Percentiles rank a stretch among this genome's conserved stretches.
Evolutionary conservation across 2,888 invertebrate genomes (phyloP).

Genomic region (Cheilosia scutellata): DNA sequence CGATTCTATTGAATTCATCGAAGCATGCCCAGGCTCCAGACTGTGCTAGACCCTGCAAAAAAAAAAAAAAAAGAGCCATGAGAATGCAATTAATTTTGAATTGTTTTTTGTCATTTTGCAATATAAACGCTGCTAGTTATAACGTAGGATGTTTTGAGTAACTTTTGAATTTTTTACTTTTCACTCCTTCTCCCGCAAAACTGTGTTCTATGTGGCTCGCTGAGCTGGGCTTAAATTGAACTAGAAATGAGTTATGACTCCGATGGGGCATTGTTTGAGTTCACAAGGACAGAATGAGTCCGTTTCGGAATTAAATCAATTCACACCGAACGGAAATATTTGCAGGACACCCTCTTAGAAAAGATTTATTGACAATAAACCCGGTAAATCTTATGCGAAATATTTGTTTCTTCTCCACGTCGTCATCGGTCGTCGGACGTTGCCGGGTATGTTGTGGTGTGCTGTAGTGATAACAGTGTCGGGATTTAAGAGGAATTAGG

Average conservation of each 20-base stretch:
- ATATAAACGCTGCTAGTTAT: not conserved
- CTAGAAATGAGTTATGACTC: slow-evolving; percentile 39
- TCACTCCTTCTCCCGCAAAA: too few species aligned
- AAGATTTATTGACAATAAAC: slow-evolving; percentile 64
- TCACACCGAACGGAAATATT: slow-evolving; percentile 7
- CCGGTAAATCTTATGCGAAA: slow-evolving; percentile 54
- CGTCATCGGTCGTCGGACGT: too few species aligned
- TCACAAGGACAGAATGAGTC: not conserved
- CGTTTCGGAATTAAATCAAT: slow-evolving; percentile 40
- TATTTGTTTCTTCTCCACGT: slow-evolving; percentile 32
- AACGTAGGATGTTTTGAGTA: not conserved
- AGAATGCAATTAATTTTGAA: slow-evolving; percentile 61
- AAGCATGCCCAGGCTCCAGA: slow-evolving; percentile 98
- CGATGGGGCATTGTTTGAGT: not conserved
- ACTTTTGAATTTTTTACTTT: slow-evolving; percentile 4
- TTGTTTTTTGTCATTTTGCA: not conserved
- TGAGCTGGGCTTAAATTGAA: slow-evolving; percentile 32
- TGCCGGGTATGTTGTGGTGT: slow-evolving; percentile 10
- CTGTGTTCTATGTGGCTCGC: too few species aligned
- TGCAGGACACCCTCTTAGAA: not conserved
- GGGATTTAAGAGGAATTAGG: slow-evolving; percentile 39
- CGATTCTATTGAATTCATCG: slow-evolving; percentile 97
- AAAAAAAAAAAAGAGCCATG: slow-evolving; percentile 2
- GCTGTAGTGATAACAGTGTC: slow-evolving; percentile 44
- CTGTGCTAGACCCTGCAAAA: slow-evolving; percentile 91